A percentile compares a stretch with the other conserved stretches of the same genome.
phyloP scores from a whole-genome alignment of 2,888 invertebrate genomes.

The Catocala nupta region DNA sequence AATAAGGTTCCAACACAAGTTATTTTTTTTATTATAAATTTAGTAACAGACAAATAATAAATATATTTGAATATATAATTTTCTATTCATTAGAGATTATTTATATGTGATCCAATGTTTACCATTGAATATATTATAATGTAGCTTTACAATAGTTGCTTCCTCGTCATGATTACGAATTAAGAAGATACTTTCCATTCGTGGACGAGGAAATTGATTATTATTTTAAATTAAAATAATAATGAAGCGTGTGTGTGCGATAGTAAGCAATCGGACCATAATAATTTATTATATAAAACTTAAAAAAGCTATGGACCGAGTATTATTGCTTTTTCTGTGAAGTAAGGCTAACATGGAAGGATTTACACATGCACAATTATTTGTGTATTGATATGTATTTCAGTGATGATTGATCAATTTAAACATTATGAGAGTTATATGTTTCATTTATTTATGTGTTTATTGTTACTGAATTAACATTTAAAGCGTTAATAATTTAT shows the following conservation, averaged over 20 bases:
- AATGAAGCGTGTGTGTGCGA: conserved; percentile 38
- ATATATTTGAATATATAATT: not conserved
- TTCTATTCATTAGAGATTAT: not conserved
- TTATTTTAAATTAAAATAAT: not conserved
- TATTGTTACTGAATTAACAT: not conserved
- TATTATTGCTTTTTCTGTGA: conserved; percentile 45
- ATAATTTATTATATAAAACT: conserved; percentile 14
- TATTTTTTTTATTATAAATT: not conserved
- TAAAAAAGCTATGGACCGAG: conserved; percentile 35
- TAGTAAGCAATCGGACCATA: conserved; percentile 42
- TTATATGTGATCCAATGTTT: not conserved
- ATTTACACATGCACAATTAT: conserved; percentile 24
- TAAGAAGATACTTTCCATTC: not conserved
- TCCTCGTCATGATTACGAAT: not conserved
- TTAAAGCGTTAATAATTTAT: conserved; percentile 1
- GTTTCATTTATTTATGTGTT: not conserved
- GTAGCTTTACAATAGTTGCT: not conserved
- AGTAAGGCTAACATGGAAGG: conserved; percentile 44
- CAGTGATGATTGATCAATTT: not conserved
- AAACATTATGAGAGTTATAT: not conserved
- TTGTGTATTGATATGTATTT: conserved; percentile 21
- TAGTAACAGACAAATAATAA: not conserved
- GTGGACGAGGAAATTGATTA: not conserved
- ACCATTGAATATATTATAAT: not conserved
- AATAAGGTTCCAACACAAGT: not conserved